Base-by-base conservation (phyloP, 1,140 invertebrate genomes). In the Drosophila equinoxialis region DNA sequence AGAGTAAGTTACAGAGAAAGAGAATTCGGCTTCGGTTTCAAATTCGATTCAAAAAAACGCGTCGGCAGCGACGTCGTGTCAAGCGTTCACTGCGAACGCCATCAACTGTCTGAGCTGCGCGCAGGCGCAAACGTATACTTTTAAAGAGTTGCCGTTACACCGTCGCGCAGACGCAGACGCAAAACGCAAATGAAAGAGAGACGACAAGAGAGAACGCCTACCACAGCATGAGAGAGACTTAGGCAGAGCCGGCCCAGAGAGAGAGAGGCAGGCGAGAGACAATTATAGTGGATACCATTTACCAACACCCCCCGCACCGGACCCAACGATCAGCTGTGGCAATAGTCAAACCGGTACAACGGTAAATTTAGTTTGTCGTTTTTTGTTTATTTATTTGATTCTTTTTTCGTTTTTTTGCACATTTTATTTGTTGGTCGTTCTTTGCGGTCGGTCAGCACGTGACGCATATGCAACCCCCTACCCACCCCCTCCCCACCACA, bases 31-130 rank as follows among this genome's bases (percentile, higher is more conserved):
- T 69, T 66, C 54, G 65, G 66, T 33, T 70, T 42, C 8, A 48
- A 48, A 48, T 48, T 48, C 45, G 14, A 48, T 48, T 68, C 63
- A 74, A 60, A 72, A 48, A 42, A 71, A 60, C 80, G 83, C 82
- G 79, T 77, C 83, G 76, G 45, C 45, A 51, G 45, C 77, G 13
- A 37, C 33, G 55, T 35, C 17, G 33, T 69, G 68, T 66, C 76
- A 79, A 82, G 79, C 83, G 82, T 68, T 86, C 79, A 67, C 68
- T 77, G 62, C 72, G 68, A 87, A 79, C 79, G 77, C 82, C 79
- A 68, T 86, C 78, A 81, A 86, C 83, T 79, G 77, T 83, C 84
- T 87, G 83, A 87, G 77, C 83, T 68, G 73, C 72, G 82, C 82
- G 83, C 83, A 74, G 79, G 83, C 82, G 83, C 76, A 59, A 65